A percentile compares a stretch with the other conserved stretches of the same genome.
Conservation (phyloP, 2,797 vertebrate genomes). For the Lepilemur ruficaudatus region DNA sequence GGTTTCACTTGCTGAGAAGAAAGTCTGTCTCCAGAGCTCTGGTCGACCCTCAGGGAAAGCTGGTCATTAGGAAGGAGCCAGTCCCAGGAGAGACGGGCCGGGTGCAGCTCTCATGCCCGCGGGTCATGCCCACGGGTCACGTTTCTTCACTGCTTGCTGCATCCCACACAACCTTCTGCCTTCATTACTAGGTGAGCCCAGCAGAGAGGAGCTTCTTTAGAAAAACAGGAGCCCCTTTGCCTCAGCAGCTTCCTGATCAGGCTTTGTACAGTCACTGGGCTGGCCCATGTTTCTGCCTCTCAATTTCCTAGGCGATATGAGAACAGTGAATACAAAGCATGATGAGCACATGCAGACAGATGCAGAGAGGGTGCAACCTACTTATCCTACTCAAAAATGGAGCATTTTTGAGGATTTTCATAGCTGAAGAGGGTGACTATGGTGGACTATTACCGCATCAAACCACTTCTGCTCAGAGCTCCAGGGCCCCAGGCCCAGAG, state of each 20-base stretch:
- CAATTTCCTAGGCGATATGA: neutral
- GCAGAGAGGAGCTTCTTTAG: neutral
- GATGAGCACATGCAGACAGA: neutral
- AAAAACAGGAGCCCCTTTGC: neutral
- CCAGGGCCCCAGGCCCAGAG: neutral
- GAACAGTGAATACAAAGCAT: neutral
- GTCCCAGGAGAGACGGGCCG: neutral
- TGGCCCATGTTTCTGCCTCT: neutral
- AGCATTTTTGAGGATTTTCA: neutral
- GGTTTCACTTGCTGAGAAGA: constrained; percentile 38
- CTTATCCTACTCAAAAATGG: neutral
- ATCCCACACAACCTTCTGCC: neutral
- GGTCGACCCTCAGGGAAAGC: neutral
- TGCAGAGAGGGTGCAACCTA: neutral
- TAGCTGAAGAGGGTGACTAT: neutral
- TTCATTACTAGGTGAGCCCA: neutral
- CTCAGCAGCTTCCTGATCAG: neutral
- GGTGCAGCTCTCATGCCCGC: neutral
- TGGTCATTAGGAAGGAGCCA: neutral
- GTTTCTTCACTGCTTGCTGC: no score
- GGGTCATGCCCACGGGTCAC: neutral
- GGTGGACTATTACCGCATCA: neutral
- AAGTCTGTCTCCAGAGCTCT: neutral
- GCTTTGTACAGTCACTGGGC: neutral
- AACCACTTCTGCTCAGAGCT: neutral